Base-by-base conservation (phyloP, 1,140 invertebrate genomes). In the Philopotamus ludificatus region DNA sequence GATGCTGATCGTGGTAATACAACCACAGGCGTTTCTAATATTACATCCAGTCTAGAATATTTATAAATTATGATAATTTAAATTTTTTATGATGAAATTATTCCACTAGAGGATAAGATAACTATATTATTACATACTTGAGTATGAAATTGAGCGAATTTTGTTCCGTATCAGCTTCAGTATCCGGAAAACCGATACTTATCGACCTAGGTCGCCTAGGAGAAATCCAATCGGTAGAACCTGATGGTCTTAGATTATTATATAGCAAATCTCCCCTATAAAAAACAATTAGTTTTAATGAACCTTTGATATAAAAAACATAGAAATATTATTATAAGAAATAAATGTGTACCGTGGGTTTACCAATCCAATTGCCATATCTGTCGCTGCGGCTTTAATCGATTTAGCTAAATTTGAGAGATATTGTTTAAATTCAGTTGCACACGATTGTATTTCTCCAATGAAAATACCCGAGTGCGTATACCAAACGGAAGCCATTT, bases 401-500 rank as follows among this genome's bases (percentile, higher is more conserved):
- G 93, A 93, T 34, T 86, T 83, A 2, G 89, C 88, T 53, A 95
- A 82, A 71, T 92, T 89, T 23, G 88, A 80, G 26, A 87, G 75
- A 75, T 86, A 86, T 72, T 85, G 83, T 71, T 86, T 85, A 74
- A 87, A 87, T 77, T 86, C 84, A 8, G 87, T 86, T 12, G 90
- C 86, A 76, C 94, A 97, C 1, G 89, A 90, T 67, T 87, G 85
- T 21, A 97, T 77, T 75, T 97, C 94, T n/a, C 86, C 84, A 12
- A 97, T 81, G 72, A 97, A 86, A 61, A 88, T 84, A 0, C 92
- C 89, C 23, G 91, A 94, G 77, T 98, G 95, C 1, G 92, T 93
- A 76, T 97, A 97, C 83, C 91, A 94, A 28, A 97, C 88, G 34
- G 94, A 95, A 0, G 93, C 95, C 84, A 98, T 89, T 62, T 88